Percentiles rank a stretch among this genome's conserved stretches.
Evolutionary conservation across 2,888 invertebrate genomes (phyloP).

Genomic region (Empis stercorea): DNA sequence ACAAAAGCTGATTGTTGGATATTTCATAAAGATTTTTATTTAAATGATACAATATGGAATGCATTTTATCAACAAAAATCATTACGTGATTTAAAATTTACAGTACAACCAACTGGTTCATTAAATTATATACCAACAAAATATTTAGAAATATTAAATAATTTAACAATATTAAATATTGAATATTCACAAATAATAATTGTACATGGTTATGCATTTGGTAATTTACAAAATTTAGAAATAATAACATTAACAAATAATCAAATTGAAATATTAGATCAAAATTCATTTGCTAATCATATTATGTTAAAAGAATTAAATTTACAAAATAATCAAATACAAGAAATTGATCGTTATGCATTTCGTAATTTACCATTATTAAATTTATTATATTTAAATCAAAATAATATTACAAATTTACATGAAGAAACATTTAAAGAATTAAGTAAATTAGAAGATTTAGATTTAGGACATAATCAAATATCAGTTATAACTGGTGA

Average conservation of each 20-base stretch:
- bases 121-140: conserved; percentile 59
- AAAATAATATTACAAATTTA: conserved; percentile 71
- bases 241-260: conserved; percentile 56
- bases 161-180: conserved; percentile 53
- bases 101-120: conserved; percentile 54
- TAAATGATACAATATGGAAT: conserved; percentile 60
- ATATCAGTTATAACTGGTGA: conserved; percentile 61
- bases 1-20: conserved; percentile 68
- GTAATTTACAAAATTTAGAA: conserved; percentile 54
- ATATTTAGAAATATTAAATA: conserved; percentile 51
- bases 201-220: conserved; percentile 58
- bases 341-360: conserved; percentile 57
- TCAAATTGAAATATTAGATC: conserved; percentile 52
- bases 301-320: conserved; percentile 54
- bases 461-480: conserved; percentile 69
- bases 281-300: conserved; percentile 60
- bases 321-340: conserved; percentile 63
- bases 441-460: conserved; percentile 57
- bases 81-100: conserved; percentile 56
- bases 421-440: conserved; percentile 74
- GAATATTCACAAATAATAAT: conserved; percentile 60
- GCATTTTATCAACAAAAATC: conserved; percentile 60
- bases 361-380: conserved; percentile 61
- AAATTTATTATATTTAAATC: conserved; percentile 64
- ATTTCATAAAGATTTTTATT: conserved; percentile 52